These are phyloP conservation scores for Sminthurides bifidus DNA, from an alignment of 1,140 invertebrate species.

Conservation along the genomic window DNA sequence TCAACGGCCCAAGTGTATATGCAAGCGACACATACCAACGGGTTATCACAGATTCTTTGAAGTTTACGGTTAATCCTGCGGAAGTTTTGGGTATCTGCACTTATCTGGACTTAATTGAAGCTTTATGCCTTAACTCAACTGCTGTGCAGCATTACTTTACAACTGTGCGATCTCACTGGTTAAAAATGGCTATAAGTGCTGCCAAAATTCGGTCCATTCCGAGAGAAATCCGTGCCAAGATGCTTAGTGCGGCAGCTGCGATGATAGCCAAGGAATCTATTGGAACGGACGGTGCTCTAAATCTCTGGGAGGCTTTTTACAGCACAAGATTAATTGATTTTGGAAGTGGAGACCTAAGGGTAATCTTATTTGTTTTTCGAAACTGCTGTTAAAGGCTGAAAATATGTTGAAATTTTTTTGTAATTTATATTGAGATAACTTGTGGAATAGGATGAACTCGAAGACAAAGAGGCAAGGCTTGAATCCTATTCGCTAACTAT, in stretches of 20 bases:
- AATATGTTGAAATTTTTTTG: conserved; percentile 7
- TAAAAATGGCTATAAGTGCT: conserved; percentile 10
- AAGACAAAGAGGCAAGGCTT: conserved; percentile 71
- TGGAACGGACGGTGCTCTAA: conserved; percentile 10
- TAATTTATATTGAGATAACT: too few relatives aligned
- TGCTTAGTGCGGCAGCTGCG: conserved; percentile 15
- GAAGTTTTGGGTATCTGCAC: conserved; percentile 18
- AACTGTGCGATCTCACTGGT: conserved; percentile 15
- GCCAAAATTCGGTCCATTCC: conserved; percentile 19
- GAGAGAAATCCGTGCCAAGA: conserved; percentile 19
- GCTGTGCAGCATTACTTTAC: conserved; percentile 17
- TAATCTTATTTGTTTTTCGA: conserved; percentile 4
- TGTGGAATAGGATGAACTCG: conserved; percentile 47
- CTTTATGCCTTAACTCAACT: conserved; percentile 1
- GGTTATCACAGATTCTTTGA: conserved; percentile 7
- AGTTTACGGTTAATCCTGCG: conserved; percentile 17
- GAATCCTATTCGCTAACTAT: conserved; percentile 76
- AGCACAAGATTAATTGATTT: conserved; percentile 12
- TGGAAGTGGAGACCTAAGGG: conserved; percentile 20
- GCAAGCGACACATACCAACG: conserved; percentile 7
- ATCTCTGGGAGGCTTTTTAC: conserved; percentile 28
- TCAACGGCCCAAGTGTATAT: conserved; percentile 1
- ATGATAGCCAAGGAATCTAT: conserved; percentile 14
- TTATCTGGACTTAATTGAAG: conserved; percentile 21
- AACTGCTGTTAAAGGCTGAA: not conserved